Base-by-base conservation (phyloP, 2,797 vertebrate genomes). In the Arctocebus calabarensis region DNA sequence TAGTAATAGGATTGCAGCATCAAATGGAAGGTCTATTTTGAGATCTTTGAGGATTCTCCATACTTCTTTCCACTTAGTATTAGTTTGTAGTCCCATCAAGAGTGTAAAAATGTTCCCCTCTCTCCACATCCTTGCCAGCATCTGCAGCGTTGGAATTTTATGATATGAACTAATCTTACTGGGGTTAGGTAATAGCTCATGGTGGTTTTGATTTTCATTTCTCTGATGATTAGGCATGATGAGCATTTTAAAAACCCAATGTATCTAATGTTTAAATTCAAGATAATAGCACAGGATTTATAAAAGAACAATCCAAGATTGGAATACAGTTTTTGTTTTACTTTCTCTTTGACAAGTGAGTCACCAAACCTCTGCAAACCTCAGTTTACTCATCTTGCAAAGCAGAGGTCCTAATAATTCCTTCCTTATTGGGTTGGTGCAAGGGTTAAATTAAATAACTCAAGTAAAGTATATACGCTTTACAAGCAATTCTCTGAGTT, bases 361-460 rank as follows among this genome's bases (percentile, higher is more conserved):
- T 91, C 13, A 45, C 16, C 11, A 70, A 86, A 43, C 29, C 20
- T 82, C 48, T 73, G 2, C 43, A 73, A 84, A 7, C 3, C 55
- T 95, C 11, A 29, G 16, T 74, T 86, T 86, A 43, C 37, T 79
- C 73, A 73, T 37, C 23, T 83, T 70, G 64, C 7, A 87, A 59
- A 70, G 43, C 45, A 86, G n/a, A 20, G 13, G 83, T 75, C 2
- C 43, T 95, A 86, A 91, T 87, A 86, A 78, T 25, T 7, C 29
- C 43, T 87, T 64, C 25, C 22, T 92, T 16, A 45, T 27, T 84
- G 62, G 48, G n/a, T 68, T 74, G 52, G 89, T 84, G 32, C 29
- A 93, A 82, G 10, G 27, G 74, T 84, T 91, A 83, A 90, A 23
- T 86, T 75, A 92, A 93, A 43, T 62, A 61, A 25, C 4, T 77